Evolutionary conservation across 2,888 invertebrate genomes (phyloP).

Genomic region (Cantharis rufa): DNA sequence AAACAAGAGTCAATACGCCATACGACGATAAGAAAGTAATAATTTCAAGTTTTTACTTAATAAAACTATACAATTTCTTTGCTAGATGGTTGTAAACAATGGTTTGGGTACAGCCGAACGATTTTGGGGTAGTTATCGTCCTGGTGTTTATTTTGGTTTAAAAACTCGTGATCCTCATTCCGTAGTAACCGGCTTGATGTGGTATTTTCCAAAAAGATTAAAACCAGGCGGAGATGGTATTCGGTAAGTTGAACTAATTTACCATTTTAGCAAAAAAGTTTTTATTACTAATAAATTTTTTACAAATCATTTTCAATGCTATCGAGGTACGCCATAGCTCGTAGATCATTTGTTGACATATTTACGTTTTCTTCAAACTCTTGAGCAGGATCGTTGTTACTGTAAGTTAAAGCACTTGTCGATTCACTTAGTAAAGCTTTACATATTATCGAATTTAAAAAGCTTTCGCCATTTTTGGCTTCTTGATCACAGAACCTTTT

Average conservation of each 20-base stretch:
- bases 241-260: constrained; percentile 55
- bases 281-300: neutral
- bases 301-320: constrained; percentile 11
- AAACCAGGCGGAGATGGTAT: constrained; percentile 75
- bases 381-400: neutral
- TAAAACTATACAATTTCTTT: constrained; percentile 15
- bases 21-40: constrained; percentile 75
- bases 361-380: neutral
- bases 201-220: constrained; percentile 80
- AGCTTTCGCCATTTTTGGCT: neutral
- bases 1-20: constrained; percentile 87
- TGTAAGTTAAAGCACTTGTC: neutral
- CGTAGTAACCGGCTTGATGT: constrained; percentile 93
- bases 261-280: neutral
- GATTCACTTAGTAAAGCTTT: constrained; percentile 13
- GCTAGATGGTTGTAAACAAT: constrained; percentile 69
- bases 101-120: constrained; percentile 75
- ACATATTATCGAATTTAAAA: constrained; percentile 15
- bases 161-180: constrained; percentile 89
- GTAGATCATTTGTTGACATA: neutral
- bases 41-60: constrained; percentile 7
- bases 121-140: constrained; percentile 94
- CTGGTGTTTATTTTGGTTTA: constrained; percentile 87
- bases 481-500: constrained; percentile 3
- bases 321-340: constrained; percentile 1